These are phyloP conservation scores for Hirundichthys speculiger DNA, from an alignment of 2,113 vertebrate species.

Conservation along the genomic window DNA sequence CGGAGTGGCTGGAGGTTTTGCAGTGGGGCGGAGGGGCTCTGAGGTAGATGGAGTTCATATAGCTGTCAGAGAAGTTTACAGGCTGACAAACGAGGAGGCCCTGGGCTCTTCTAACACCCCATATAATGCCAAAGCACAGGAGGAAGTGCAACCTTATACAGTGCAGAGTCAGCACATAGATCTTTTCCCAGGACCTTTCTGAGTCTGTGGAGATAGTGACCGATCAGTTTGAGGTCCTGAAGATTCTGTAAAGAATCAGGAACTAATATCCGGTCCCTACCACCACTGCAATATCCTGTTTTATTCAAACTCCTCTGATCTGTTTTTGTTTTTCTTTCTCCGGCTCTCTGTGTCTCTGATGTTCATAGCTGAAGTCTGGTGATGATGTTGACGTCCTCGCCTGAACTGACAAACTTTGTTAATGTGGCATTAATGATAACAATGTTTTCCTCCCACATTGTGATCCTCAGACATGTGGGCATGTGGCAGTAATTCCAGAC, in stretches of 20 bases:
- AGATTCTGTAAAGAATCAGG: slow-evolving; percentile 30
- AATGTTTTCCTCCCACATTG: slow-evolving; percentile 52
- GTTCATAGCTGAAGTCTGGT: not conserved
- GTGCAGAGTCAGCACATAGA: slow-evolving; percentile 36
- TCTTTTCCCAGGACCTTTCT: slow-evolving; percentile 37
- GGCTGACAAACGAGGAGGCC: slow-evolving; percentile 44
- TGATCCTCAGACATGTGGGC: slow-evolving; percentile 72
- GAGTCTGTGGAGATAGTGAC: slow-evolving; percentile 26
- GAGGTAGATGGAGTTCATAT: slow-evolving; percentile 61
- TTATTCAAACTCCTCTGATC: slow-evolving; percentile 1
- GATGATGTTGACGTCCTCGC: slow-evolving; percentile 6
- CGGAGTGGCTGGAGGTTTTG: slow-evolving; percentile 49
- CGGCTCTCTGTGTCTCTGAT: not conserved
- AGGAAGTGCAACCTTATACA: slow-evolving; percentile 45
- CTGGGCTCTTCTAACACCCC: slow-evolving; percentile 41
- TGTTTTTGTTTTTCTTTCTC: not conserved
- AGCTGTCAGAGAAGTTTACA: slow-evolving; percentile 55
- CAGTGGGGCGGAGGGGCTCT: slow-evolving; percentile 42
- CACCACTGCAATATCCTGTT: slow-evolving; percentile 65
- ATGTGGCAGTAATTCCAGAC: slow-evolving; percentile 73
- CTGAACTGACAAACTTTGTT: slow-evolving; percentile 8
- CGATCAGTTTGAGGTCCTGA: slow-evolving; percentile 22
- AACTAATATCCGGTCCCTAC: slow-evolving; percentile 50
- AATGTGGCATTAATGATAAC: slow-evolving; percentile 7
- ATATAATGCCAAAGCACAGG: slow-evolving; percentile 42